These are phyloP conservation scores for Hemistola chrysoprasaria DNA, from an alignment of 2,888 invertebrate species.

Conservation along the genomic window DNA sequence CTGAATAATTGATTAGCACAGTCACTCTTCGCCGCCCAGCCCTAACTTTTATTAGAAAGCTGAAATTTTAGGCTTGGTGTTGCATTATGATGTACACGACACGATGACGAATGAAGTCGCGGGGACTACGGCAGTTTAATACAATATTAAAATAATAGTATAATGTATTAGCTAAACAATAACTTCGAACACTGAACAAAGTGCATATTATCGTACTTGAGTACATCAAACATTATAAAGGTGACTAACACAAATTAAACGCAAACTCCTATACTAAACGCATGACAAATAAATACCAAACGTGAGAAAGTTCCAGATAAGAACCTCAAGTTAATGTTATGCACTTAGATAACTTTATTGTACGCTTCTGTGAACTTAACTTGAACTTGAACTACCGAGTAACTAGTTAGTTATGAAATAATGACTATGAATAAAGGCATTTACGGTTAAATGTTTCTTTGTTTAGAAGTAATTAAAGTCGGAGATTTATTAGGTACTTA, in stretches of 20 bases:
- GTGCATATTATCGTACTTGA: too few relatives aligned
- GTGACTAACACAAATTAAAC: background rate
- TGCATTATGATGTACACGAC: too few relatives aligned
- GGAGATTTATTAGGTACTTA: slow-evolving; percentile 9
- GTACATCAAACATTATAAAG: too few relatives aligned
- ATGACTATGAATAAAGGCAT: slow-evolving; percentile 17
- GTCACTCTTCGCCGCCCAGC: too few relatives aligned
- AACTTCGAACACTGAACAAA: too few relatives aligned
- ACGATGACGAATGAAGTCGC: too few relatives aligned
- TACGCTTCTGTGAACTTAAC: slow-evolving; percentile 46
- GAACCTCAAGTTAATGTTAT: slow-evolving; percentile 51
- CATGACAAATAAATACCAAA: slow-evolving; percentile 61
- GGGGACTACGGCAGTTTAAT: too few relatives aligned
- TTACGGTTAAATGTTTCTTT: slow-evolving; percentile 18
- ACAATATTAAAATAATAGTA: too few relatives aligned
- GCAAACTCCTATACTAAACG: slow-evolving; percentile 20
- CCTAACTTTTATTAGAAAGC: too few relatives aligned
- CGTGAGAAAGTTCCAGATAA: slow-evolving; percentile 67
- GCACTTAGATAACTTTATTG: slow-evolving; percentile 49
- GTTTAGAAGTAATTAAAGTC: slow-evolving; percentile 10
- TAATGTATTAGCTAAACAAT: too few relatives aligned
- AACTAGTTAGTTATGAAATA: slow-evolving; percentile 27
- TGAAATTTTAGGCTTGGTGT: too few relatives aligned
- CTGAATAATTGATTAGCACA: too few relatives aligned
- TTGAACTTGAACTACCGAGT: slow-evolving; percentile 14